Evolutionary conservation across 2,113 vertebrate genomes (phyloP).

Genomic region (Menidia beryllina): DNA sequence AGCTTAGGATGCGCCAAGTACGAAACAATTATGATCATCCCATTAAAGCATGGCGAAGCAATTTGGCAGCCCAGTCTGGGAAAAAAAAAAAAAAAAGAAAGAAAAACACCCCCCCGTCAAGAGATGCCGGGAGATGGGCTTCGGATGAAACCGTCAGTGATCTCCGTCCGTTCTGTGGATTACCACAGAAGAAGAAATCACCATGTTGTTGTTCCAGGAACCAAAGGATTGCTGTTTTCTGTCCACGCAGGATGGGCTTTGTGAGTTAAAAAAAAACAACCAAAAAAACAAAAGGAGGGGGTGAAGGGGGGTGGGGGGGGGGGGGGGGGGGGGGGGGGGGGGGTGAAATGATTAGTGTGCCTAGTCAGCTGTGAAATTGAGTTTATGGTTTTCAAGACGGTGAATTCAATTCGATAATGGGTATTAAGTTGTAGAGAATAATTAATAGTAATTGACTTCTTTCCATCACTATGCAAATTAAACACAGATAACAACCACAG

Average conservation of each 20-base stretch:
- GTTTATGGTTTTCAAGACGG: constrained; percentile 83
- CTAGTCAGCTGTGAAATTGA: constrained; percentile 83
- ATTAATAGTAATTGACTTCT: constrained; percentile 83
- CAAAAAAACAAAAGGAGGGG: too few relatives aligned
- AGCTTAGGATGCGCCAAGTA: constrained; percentile 75
- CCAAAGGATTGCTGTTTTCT: constrained; percentile 45
- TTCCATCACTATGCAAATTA: constrained; percentile 83
- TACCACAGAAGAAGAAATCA: constrained; percentile 5
- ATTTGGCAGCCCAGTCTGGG: constrained; percentile 68
- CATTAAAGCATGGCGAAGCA: constrained; percentile 78
- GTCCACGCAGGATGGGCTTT: constrained; percentile 31
- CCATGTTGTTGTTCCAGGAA: constrained; percentile 51
- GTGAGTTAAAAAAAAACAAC: constrained; percentile 23
- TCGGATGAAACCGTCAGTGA: constrained; percentile 14
- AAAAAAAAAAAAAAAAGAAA: too few relatives aligned
- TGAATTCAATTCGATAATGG: constrained; percentile 83
- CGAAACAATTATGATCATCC: constrained; percentile 81
- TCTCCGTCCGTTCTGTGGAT: not conserved
- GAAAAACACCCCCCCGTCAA: constrained; percentile 47
- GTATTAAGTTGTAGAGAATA: constrained; percentile 83
- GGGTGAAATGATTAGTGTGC: constrained; percentile 76
- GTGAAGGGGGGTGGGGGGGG: too few relatives aligned
- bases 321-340: too few relatives aligned
- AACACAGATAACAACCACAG: constrained; percentile 74
- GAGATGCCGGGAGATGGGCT: constrained; percentile 58